Percentiles rank a stretch among this genome's conserved stretches.
Evolutionary conservation across 2,113 vertebrate genomes (phyloP).

Genomic region (Ctenomys sociabilis): DNA sequence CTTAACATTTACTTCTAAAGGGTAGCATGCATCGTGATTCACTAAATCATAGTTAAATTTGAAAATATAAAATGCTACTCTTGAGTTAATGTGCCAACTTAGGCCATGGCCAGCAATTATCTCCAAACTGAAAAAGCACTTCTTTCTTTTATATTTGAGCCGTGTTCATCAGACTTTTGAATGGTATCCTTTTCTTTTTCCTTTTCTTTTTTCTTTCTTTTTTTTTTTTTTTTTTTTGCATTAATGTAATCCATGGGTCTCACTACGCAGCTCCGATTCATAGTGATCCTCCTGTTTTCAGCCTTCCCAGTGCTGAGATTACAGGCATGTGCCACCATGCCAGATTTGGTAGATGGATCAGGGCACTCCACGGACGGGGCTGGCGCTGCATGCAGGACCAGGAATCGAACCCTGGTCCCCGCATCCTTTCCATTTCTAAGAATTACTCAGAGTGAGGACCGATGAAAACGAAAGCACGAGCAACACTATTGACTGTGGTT

Average conservation of each 20-base stretch:
- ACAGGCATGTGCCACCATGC: too few species aligned
- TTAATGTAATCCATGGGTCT: too few species aligned
- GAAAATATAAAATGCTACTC: neutral
- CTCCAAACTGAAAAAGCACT: neutral
- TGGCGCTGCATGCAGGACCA: too few species aligned
- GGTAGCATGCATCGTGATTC: neutral
- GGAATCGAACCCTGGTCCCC: too few species aligned
- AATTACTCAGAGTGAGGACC: neutral
- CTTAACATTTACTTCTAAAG: neutral
- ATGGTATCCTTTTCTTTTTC: neutral
- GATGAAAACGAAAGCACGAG: neutral
- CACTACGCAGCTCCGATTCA: too few species aligned
- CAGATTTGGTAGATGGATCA: too few species aligned
- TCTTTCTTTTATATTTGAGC: neutral
- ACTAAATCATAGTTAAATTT: neutral
- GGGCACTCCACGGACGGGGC: too few species aligned
- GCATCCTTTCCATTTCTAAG: neutral
- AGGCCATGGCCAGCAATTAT: accelerated
- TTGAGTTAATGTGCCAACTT: accelerated
- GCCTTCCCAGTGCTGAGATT: too few species aligned
- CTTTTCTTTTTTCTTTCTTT: too few species aligned
- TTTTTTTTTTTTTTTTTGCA: too few species aligned
- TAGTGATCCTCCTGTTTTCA: too few species aligned
- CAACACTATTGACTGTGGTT: neutral
- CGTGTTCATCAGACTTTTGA: accelerated